phyloP scores from a whole-genome alignment of 2,113 vertebrate genomes.

The Meles meles region DNA sequence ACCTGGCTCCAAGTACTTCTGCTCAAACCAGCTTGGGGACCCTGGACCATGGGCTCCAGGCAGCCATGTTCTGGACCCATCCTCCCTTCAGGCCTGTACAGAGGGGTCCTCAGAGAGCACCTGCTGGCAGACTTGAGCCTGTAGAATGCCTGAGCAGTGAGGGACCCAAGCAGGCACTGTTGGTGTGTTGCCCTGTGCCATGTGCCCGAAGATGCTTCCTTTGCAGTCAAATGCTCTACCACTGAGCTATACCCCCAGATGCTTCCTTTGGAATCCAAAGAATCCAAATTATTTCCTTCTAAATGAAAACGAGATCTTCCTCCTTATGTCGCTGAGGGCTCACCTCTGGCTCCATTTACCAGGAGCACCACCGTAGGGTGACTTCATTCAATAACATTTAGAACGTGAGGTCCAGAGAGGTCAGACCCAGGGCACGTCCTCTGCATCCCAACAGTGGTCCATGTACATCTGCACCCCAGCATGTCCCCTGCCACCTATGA shows the following conservation, averaged over 20 bases:
- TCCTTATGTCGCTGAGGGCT: neutral
- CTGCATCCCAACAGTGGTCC: rapidly evolving
- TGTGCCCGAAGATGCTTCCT: neutral
- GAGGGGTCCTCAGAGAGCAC: neutral
- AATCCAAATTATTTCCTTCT: neutral
- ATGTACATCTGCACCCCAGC: rapidly evolving
- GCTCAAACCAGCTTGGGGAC: neutral
- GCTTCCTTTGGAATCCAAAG: neutral
- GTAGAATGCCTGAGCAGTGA: neutral
- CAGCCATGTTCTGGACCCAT: neutral
- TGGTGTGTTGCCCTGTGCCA: rapidly evolving
- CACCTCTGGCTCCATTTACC: neutral
- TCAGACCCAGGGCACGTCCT: neutral
- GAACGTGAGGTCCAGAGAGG: neutral
- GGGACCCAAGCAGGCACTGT: rapidly evolving
- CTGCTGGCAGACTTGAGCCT: neutral
- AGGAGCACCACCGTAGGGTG: rapidly evolving
- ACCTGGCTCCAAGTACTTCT: neutral
- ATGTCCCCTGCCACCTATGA: neutral
- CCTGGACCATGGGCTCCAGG: neutral
- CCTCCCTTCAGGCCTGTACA: rapidly evolving
- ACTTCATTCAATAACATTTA: too few relatives aligned
- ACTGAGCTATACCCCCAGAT: too few relatives aligned
- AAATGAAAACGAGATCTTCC: rapidly evolving
- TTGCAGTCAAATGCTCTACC: too few relatives aligned